phyloP scores from a whole-genome alignment of 2,888 invertebrate species.

The Aphrophora alni region DNA sequence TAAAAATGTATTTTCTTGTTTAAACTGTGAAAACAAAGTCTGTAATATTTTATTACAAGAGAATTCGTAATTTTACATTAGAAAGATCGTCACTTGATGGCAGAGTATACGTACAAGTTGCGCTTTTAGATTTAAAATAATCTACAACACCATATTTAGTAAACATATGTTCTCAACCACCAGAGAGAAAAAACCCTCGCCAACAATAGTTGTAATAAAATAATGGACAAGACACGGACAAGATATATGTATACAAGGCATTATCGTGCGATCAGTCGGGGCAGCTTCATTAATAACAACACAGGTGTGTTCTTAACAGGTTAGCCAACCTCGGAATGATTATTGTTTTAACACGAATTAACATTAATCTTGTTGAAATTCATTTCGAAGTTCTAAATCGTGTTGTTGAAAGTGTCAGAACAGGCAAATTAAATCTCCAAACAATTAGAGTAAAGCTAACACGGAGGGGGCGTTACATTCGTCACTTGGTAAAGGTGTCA shows the following conservation, averaged over 20 bases:
- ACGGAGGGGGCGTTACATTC: background rate
- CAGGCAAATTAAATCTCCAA: conserved; percentile 6
- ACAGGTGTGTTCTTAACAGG: background rate
- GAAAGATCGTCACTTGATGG: no score
- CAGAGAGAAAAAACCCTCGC: background rate
- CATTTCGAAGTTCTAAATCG: background rate
- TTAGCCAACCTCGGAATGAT: conserved; percentile 6
- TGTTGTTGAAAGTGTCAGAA: background rate
- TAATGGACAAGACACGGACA: background rate
- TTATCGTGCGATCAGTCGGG: background rate
- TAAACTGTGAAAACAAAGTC: no score
- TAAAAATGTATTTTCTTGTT: no score
- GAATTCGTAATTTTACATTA: no score
- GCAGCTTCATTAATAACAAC: conserved; percentile 2
- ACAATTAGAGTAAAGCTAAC: background rate
- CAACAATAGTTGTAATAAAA: background rate
- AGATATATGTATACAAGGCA: background rate
- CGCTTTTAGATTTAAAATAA: no score
- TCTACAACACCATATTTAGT: no score
- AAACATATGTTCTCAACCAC: no score
- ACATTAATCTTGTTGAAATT: background rate
- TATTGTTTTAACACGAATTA: conserved; percentile 9
- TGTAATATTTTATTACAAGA: no score
- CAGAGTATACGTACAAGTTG: no score
- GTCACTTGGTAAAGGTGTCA: background rate